Percentiles rank a stretch among this genome's conserved stretches.
Evolutionary conservation across 1,140 invertebrate species (phyloP).

Genomic region (Lethocerus indicus): DNA sequence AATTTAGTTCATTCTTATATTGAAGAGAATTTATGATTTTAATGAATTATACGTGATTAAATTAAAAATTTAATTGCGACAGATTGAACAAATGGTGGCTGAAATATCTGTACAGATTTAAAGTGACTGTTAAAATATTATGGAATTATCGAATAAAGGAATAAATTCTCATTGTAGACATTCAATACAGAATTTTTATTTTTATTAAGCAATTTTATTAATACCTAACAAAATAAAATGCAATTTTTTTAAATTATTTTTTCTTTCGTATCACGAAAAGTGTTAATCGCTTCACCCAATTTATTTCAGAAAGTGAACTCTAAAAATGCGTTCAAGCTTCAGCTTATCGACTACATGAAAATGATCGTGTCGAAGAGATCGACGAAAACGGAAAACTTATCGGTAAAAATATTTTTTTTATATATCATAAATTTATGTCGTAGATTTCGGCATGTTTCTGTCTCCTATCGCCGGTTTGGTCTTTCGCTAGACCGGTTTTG

Average conservation of each 20-base stretch:
- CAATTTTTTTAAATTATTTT: conserved; percentile 4
- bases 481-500: too few species aligned
- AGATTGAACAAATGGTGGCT: too few species aligned
- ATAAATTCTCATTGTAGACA: background rate
- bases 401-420: conserved; percentile 23
- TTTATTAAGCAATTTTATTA: background rate
- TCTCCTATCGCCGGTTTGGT: too few species aligned
- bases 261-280: too few species aligned
- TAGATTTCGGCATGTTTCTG: too few species aligned
- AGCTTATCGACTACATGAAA: conserved; percentile 67
- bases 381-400: conserved; percentile 43
- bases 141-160: background rate
- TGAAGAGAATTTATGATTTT: too few species aligned
- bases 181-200: background rate
- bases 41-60: background rate
- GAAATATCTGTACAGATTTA: background rate
- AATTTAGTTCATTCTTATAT: too few species aligned
- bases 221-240: background rate
- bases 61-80: background rate
- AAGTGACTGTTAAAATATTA: background rate
- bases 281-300: too few species aligned
- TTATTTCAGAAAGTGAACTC: conserved; percentile 54
- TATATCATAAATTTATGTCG: too few species aligned
- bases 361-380: conserved; percentile 48
- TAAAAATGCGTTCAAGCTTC: conserved; percentile 69